These are phyloP conservation scores for Arctia plantaginis DNA, from an alignment of 2,888 invertebrate genomes.

Conservation along the genomic window DNA sequence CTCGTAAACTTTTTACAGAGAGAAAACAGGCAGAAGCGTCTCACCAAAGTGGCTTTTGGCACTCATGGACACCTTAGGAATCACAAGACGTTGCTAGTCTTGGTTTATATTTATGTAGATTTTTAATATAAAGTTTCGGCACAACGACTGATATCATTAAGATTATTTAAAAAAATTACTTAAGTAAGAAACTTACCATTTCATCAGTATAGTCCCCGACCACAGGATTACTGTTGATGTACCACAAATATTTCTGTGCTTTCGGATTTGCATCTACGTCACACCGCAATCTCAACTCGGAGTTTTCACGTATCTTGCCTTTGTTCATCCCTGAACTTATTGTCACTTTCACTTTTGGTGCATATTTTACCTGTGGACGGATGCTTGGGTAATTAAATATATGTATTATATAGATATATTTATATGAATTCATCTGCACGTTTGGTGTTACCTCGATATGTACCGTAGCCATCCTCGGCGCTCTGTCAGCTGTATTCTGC, in stretches of 20 bases:
- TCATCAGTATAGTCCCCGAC: conserved; percentile 94
- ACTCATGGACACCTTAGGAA: too few relatives aligned
- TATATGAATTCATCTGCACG: not conserved
- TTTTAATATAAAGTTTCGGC: not conserved
- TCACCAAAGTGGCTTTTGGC: too few relatives aligned
- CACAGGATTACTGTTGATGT: conserved; percentile 93
- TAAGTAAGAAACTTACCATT: conserved; percentile 85
- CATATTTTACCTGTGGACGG: conserved; percentile 92
- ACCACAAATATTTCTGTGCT: conserved; percentile 94
- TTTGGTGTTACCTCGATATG: conserved; percentile 89
- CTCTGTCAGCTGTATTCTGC: conserved; percentile 95
- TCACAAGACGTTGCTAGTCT: too few relatives aligned
- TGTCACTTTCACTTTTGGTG: conserved; percentile 92
- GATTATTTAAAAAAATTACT: not conserved
- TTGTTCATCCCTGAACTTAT: conserved; percentile 61
- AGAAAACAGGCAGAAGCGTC: too few relatives aligned
- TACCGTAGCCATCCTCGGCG: conserved; percentile 92
- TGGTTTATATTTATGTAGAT: too few relatives aligned
- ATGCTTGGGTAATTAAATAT: not conserved
- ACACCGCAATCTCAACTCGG: conserved; percentile 85
- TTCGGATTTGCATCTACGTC: conserved; percentile 95
- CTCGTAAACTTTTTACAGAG: too few relatives aligned
- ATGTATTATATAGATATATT: not conserved
- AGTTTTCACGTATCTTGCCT: conserved; percentile 70
- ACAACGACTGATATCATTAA: not conserved